These are phyloP conservation scores for Lethocerus indicus DNA, from an alignment of 1,140 invertebrate species.

Conservation along the genomic window DNA sequence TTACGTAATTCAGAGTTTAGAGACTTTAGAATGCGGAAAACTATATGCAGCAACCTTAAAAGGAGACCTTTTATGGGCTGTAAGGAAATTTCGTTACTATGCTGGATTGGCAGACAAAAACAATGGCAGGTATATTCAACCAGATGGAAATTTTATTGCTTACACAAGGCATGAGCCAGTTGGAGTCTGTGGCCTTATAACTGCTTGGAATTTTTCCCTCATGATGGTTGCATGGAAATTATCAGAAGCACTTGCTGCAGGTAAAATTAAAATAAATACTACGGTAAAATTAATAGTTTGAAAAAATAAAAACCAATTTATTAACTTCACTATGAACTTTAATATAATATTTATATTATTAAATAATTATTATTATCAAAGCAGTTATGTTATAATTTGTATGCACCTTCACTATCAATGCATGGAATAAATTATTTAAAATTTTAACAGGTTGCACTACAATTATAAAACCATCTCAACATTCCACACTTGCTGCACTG, in stretches of 20 bases:
- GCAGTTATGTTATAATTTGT: not conserved
- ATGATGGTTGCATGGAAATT: constrained; percentile 99
- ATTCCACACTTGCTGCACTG: constrained; percentile 76
- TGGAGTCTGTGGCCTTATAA: constrained; percentile 85
- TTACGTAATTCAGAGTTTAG: constrained; percentile 30
- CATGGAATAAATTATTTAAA: not conserved
- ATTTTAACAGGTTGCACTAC: constrained; percentile 26
- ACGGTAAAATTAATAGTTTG: not conserved
- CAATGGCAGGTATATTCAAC: constrained; percentile 55
- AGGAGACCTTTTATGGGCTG: constrained; percentile 32
- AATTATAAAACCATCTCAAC: constrained; percentile 47
- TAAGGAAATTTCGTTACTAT: constrained; percentile 60
- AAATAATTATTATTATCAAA: not conserved
- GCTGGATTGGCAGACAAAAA: constrained; percentile 87
- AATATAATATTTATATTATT: not conserved
- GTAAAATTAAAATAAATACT: constrained; percentile 35
- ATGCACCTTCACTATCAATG: not conserved
- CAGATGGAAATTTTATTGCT: constrained; percentile 69
- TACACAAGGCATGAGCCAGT: constrained; percentile 92
- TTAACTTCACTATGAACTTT: constrained; percentile 1
- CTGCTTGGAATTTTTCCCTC: constrained; percentile 95
- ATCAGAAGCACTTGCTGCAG: constrained; percentile 85
- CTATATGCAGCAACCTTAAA: constrained; percentile 47
- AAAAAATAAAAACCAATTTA: constrained; percentile 4
- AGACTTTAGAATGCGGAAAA: constrained; percentile 83